A percentile compares a stretch with the other conserved stretches of the same genome.
These are phyloP conservation scores for Elymnias hypermnestra DNA, from an alignment of 1,140 invertebrate genomes.

Conservation along the genomic window DNA sequence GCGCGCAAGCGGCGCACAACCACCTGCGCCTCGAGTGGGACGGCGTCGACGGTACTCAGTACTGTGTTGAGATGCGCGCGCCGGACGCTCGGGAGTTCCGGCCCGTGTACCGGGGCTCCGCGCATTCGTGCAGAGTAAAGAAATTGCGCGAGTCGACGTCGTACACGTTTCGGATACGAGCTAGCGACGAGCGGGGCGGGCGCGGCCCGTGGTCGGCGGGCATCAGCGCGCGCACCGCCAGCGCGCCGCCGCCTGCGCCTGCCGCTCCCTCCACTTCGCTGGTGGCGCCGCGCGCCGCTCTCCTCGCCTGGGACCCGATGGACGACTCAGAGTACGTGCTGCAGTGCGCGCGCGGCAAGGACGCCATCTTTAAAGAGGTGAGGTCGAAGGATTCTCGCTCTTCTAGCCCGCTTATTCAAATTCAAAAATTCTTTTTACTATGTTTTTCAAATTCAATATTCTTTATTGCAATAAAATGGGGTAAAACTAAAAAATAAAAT, in stretches of 20 bases:
- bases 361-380: conserved; percentile 63
- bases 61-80: conserved; percentile 87
- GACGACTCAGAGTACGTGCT: conserved; percentile 79
- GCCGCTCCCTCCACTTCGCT: conserved; percentile 80
- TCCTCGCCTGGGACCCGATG: conserved; percentile 76
- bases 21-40: conserved; percentile 92
- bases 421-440: no score
- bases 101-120: conserved; percentile 86
- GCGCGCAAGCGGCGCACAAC: conserved; percentile 84
- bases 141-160: conserved; percentile 86
- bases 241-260: conserved; percentile 86
- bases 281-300: conserved; percentile 47
- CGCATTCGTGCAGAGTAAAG: conserved; percentile 85
- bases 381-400: no score
- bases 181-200: conserved; percentile 87
- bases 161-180: conserved; percentile 90
- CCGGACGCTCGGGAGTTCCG: conserved; percentile 81
- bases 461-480: no score
- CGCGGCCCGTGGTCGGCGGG: conserved; percentile 85
- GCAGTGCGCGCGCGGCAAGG: conserved; percentile 79
- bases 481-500: no score
- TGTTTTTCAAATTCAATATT: no score
- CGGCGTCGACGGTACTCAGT: conserved; percentile 83
- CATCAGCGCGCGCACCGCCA: conserved; percentile 82
- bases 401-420: no score